Conservation (phyloP, 2,797 vertebrate genomes). For the Acropternis orthonyx region DNA sequence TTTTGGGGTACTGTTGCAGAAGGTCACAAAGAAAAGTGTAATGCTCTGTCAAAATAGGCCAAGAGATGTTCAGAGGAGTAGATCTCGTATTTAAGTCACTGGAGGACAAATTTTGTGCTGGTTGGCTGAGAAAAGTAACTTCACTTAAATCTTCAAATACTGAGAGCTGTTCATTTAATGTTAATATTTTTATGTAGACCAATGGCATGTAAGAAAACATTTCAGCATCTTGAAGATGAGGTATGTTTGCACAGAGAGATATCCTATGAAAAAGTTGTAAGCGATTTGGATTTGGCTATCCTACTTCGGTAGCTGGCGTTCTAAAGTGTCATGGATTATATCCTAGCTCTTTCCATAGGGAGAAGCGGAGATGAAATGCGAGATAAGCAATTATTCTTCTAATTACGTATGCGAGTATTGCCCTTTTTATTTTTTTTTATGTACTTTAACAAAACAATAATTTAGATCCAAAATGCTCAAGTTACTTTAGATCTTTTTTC, state of each 20-base stretch:
- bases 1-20: neutral
- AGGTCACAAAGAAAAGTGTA: neutral
- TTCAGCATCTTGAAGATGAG: neutral
- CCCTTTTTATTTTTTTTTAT: neutral
- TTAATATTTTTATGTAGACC: neutral
- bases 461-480: neutral
- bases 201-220: neutral
- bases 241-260: neutral
- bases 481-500: slow-evolving; percentile 38
- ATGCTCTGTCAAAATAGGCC: neutral
- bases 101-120: neutral
- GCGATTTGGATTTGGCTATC: neutral
- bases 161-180: neutral
- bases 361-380: neutral
- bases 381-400: neutral
- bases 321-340: neutral
- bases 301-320: neutral
- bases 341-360: neutral
- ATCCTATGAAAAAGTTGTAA: neutral
- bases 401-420: neutral
- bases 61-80: neutral
- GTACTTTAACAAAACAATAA: neutral
- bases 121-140: neutral
- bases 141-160: neutral
- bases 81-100: neutral